Evolutionary conservation across 2,888 invertebrate species (phyloP).

Genomic region (Heliconius cydno): DNA sequence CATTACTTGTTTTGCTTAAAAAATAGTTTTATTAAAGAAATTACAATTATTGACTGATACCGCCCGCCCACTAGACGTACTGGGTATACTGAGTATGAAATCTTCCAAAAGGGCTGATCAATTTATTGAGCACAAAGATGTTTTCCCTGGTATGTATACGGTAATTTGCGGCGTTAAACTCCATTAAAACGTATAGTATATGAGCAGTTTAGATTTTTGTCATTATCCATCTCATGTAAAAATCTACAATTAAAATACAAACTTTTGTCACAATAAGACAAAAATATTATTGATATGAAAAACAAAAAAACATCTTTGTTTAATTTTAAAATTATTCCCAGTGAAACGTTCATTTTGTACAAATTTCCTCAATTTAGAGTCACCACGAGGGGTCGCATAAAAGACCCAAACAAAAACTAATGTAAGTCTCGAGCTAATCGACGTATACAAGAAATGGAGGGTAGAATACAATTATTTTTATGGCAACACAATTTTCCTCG

Average conservation of each 20-base stretch:
- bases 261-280: background rate
- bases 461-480: conserved; percentile 82
- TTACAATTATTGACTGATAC: conserved; percentile 4
- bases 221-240: background rate
- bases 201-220: background rate
- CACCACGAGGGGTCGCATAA: conserved; percentile 39
- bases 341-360: conserved; percentile 8
- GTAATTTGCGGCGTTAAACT: background rate
- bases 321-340: conserved; percentile 2
- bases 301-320: background rate
- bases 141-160: background rate
- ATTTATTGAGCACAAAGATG: background rate
- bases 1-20: too few relatives aligned
- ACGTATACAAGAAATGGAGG: conserved; percentile 52
- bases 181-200: background rate
- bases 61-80: background rate
- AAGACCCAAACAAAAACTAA: conserved; percentile 46
- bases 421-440: conserved; percentile 48
- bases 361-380: conserved; percentile 30
- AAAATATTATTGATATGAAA: background rate
- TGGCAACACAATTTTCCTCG: conserved; percentile 83
- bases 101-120: background rate
- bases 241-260: background rate
- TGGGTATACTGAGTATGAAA: background rate
- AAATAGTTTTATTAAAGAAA: background rate